Evolutionary conservation across 2,888 invertebrate species (phyloP), one percentile per base, ranked within the genome.

Genomic region (Spodoptera picta): DNA sequence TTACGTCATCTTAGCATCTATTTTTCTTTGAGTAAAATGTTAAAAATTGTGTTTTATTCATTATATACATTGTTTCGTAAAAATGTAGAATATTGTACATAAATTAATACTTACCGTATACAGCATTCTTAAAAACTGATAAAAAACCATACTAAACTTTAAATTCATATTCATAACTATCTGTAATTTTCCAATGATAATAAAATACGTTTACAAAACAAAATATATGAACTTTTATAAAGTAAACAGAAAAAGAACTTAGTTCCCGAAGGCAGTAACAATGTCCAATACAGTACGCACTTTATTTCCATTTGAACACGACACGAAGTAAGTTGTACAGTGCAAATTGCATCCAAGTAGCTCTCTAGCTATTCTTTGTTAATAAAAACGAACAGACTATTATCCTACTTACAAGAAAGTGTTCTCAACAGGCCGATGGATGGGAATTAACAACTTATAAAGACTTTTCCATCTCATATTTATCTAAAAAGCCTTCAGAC

Each of bases 381-480:
- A 36, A 36, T 36, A 36, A 36, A 36, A 31, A 2, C 9, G 11
- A 41, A 2, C 5, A 49, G 19, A 23, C 19, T 24, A 31, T 54
- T 54, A 36, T 41, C 6, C 14, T 3, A 5, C 49, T 44, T 44
- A 10, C 27, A 27, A 27, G 27, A 5, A 3, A 27, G 4, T 27
- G 31, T 36, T 48, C n/a, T 50, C 48, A 51, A 55, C 3, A 31
- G 5, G 6, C 41, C 46, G 47, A 60, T 49, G 53, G 43, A 48
- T 73, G 27, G 36, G 23, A 53, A 68, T 50, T 52, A 67, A 52
- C 10, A 12, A 48, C 48, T 56, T 46, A 19, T 45, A 19, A 45
- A 48, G 45, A 44, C 60, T 7, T 53, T 44, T 60, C 47, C 31
- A 27, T 48, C 44, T 27, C 42, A 44, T 69, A 69, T 50, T 51